Percentiles rank a stretch among this genome's conserved stretches.
Conservation (phyloP, 2,113 vertebrate species). For the Thermophis baileyi region DNA sequence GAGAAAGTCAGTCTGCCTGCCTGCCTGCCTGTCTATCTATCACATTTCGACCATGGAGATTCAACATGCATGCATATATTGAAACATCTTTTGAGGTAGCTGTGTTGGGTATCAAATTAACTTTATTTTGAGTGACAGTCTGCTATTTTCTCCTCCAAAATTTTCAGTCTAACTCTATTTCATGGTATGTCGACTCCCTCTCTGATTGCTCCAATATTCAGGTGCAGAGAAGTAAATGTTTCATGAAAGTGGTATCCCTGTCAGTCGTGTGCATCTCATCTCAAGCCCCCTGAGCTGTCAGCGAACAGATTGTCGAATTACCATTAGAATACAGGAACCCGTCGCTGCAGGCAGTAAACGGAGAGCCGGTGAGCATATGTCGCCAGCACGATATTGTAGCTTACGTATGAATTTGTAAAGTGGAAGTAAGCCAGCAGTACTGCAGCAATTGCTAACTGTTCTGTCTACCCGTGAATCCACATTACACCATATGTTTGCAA, state of each 20-base stretch:
- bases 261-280: conserved; percentile 79
- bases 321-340: conserved; percentile 77
- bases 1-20: not conserved
- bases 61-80: conserved; percentile 49
- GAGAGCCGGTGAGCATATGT: conserved; percentile 81
- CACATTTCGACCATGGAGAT: conserved; percentile 24
- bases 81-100: conserved; percentile 53
- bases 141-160: conserved; percentile 74
- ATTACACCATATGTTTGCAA: conserved; percentile 67
- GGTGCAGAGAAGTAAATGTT: conserved; percentile 87
- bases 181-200: conserved; percentile 79
- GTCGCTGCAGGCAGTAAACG: conserved; percentile 76
- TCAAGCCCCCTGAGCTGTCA: conserved; percentile 76
- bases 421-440: conserved; percentile 77
- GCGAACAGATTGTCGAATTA: conserved; percentile 86
- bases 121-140: conserved; percentile 80
- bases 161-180: conserved; percentile 82
- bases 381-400: conserved; percentile 74
- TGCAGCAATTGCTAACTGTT: conserved; percentile 72
- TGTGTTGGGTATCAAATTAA: conserved; percentile 67
- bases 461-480: conserved; percentile 65
- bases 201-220: conserved; percentile 83
- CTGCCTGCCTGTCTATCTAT: not conserved
- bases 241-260: conserved; percentile 91
- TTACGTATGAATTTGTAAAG: conserved; percentile 77